These are phyloP conservation scores for Babyrousa celebensis DNA, from an alignment of 2,797 vertebrate species.

Conservation along the genomic window DNA sequence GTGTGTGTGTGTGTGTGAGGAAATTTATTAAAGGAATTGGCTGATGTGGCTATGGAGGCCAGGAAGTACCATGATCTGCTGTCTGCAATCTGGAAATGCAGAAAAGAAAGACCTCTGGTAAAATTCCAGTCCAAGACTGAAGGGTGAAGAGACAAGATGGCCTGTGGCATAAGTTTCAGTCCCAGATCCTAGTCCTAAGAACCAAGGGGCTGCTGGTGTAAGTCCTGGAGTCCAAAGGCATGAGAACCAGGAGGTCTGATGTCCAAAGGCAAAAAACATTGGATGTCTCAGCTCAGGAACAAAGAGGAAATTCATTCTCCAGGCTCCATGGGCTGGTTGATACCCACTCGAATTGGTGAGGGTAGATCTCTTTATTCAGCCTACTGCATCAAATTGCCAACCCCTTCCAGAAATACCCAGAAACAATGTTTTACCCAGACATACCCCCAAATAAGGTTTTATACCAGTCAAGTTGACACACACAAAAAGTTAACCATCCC, in stretches of 20 bases:
- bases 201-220: not conserved
- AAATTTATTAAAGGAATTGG: not conserved
- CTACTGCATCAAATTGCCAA: not conserved
- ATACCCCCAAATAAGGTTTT: not conserved
- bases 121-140: not conserved
- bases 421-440: not conserved
- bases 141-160: not conserved
- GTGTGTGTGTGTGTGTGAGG: not conserved
- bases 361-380: not conserved
- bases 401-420: not conserved
- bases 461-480: not conserved
- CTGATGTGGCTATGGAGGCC: accelerated
- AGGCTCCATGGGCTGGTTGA: not conserved
- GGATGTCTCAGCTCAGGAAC: not conserved
- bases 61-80: not conserved
- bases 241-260: not conserved
- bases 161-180: not conserved
- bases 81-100: not conserved
- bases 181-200: not conserved
- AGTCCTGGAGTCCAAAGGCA: not conserved
- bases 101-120: not conserved
- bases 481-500: not conserved
- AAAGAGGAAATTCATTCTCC: not conserved
- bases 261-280: not conserved
- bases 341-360: not conserved